These are phyloP conservation scores for Electrona antarctica DNA, from an alignment of 2,113 vertebrate species.

Conservation along the genomic window DNA sequence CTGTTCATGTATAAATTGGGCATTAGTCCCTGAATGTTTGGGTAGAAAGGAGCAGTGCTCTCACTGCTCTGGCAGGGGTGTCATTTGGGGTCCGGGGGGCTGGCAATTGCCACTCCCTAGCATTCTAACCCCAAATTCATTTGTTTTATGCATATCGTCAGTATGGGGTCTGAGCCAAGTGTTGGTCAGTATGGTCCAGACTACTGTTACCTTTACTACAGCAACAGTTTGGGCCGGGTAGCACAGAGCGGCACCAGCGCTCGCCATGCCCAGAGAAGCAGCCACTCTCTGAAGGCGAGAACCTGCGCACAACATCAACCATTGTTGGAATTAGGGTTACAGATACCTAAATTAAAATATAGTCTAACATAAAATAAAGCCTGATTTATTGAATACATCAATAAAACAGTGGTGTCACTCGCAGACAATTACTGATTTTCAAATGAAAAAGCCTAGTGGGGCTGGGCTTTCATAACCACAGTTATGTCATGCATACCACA, in stretches of 20 bases:
- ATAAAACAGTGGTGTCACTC: too few species aligned
- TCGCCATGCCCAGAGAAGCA: conserved; percentile 82
- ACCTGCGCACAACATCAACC: conserved; percentile 62
- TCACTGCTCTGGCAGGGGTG: too few species aligned
- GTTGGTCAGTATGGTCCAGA: neutral
- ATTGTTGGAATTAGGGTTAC: too few species aligned
- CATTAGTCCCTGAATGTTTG: too few species aligned
- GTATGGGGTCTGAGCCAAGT: neutral
- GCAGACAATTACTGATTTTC: too few species aligned
- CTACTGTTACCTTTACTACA: conserved; percentile 81
- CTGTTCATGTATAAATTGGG: too few species aligned
- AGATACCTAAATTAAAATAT: neutral
- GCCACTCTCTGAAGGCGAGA: conserved; percentile 84
- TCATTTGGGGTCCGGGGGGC: neutral
- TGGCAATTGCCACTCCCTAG: neutral
- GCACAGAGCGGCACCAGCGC: conserved; percentile 84
- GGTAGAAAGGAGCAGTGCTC: too few species aligned
- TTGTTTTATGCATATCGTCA: neutral
- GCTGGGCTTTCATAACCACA: too few species aligned
- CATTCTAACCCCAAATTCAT: too few species aligned
- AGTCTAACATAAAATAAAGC: neutral
- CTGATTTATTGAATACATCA: neutral
- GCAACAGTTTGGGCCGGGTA: conserved; percentile 87
- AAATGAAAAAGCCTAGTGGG: too few species aligned
- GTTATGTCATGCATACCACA: too few species aligned